Evolutionary conservation across 2,113 vertebrate genomes (phyloP).

Genomic region (Pelusios castaneus): DNA sequence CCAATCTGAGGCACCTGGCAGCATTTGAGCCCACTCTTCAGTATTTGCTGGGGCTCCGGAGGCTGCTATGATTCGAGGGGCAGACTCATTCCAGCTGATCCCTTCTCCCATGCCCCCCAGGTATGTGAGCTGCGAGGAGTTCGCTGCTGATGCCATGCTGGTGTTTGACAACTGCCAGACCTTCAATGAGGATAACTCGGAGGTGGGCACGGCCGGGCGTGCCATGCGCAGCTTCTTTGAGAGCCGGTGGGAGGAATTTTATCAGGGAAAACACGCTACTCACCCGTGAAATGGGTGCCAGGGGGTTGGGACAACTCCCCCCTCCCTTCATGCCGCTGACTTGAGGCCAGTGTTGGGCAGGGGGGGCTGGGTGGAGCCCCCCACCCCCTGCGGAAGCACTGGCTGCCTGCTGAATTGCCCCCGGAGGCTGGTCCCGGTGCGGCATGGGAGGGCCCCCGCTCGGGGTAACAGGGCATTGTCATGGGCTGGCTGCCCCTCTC

Average conservation of each 20-base stretch:
- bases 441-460: neutral
- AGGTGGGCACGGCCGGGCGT: slow-evolving; percentile 89
- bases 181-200: slow-evolving; percentile 94
- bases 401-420: slow-evolving; percentile 37
- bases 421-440: neutral
- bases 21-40: too few species aligned
- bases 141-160: slow-evolving; percentile 88
- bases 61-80: neutral
- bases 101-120: slow-evolving; percentile 60
- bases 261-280: slow-evolving; percentile 82
- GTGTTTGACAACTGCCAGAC: slow-evolving; percentile 95
- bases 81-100: neutral
- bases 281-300: slow-evolving; percentile 64
- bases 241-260: slow-evolving; percentile 95
- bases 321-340: neutral
- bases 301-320: neutral
- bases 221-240: slow-evolving; percentile 91
- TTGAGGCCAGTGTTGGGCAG: neutral
- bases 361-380: neutral
- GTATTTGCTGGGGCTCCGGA: neutral
- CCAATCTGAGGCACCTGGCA: too few species aligned
- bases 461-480: neutral
- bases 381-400: neutral
- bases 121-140: slow-evolving; percentile 91
- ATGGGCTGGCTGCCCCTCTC: neutral